A percentile compares a stretch with the other conserved stretches of the same genome.
Conservation (phyloP, 2,113 vertebrate species). For the Chloropsis hardwickii region DNA sequence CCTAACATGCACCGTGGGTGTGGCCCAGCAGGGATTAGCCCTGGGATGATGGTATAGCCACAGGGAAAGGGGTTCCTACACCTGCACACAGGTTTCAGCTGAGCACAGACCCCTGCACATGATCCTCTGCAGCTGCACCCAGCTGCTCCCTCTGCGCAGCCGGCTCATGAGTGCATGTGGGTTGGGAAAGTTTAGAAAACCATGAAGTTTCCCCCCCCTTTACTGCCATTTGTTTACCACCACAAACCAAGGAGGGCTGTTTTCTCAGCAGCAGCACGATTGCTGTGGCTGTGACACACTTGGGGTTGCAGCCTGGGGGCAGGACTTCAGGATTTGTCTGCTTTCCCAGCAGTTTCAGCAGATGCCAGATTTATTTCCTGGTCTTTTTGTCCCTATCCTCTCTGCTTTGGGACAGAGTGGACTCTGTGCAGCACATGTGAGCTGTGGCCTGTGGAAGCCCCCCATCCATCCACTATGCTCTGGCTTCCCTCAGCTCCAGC, state of each 20-base stretch:
- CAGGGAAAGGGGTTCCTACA: not conserved
- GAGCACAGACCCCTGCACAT: not conserved
- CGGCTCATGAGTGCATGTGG: rapidly evolving
- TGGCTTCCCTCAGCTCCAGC: not conserved
- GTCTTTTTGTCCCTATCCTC: not conserved
- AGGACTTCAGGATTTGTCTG: not conserved
- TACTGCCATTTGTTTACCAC: not conserved
- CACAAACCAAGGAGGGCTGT: not conserved
- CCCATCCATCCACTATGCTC: not conserved
- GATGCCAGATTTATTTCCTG: not conserved
- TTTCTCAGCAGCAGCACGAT: not conserved
- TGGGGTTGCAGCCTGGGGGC: not conserved
- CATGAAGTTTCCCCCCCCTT: rapidly evolving
- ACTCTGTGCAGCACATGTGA: not conserved
- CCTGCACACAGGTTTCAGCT: not conserved
- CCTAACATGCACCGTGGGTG: rapidly evolving
- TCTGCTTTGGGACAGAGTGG: not conserved
- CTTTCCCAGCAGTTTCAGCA: not conserved
- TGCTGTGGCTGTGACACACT: not conserved
- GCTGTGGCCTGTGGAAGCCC: not conserved
- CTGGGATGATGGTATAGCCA: not conserved
- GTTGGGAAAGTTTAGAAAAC: not conserved
- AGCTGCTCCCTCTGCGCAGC: not conserved
- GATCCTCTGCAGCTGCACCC: not conserved
- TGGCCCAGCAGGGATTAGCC: not conserved